A percentile compares a stretch with the other conserved stretches of the same genome.
phyloP scores from a whole-genome alignment of 1,140 invertebrate species.

The Nilaparvata lugens region DNA sequence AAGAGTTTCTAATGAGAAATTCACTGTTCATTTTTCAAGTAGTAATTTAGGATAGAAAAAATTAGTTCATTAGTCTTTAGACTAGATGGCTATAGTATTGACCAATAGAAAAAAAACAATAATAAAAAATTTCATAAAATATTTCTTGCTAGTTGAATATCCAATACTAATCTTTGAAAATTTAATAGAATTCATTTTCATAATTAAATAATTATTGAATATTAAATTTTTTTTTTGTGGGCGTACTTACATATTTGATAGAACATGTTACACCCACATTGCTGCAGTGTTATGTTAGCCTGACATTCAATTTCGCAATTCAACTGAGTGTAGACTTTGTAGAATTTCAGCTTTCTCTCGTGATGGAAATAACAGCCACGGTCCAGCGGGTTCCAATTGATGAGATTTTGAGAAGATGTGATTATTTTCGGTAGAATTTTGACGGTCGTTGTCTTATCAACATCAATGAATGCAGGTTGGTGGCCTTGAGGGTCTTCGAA shows the following conservation, averaged over 20 bases:
- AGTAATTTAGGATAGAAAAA: no score
- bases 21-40: no score
- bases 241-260: slow-evolving; percentile 54
- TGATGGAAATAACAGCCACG: slow-evolving; percentile 6
- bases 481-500: neutral
- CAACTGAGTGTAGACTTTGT: slow-evolving; percentile 29
- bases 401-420: neutral
- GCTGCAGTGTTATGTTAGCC: slow-evolving; percentile 28
- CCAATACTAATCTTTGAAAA: no score
- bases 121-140: no score
- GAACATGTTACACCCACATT: slow-evolving; percentile 42
- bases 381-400: neutral
- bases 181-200: no score
- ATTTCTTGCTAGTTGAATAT: no score
- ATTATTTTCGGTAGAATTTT: neutral
- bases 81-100: no score
- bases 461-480: neutral
- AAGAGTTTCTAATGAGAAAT: no score
- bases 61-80: no score
- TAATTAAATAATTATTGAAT: no score
- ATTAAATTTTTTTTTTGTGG: no score
- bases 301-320: slow-evolving; percentile 33
- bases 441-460: neutral
- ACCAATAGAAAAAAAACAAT: no score
- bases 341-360: slow-evolving; percentile 21